Conservation (phyloP, 1,140 invertebrate genomes). For the Drosophila micromelanica region DNA sequence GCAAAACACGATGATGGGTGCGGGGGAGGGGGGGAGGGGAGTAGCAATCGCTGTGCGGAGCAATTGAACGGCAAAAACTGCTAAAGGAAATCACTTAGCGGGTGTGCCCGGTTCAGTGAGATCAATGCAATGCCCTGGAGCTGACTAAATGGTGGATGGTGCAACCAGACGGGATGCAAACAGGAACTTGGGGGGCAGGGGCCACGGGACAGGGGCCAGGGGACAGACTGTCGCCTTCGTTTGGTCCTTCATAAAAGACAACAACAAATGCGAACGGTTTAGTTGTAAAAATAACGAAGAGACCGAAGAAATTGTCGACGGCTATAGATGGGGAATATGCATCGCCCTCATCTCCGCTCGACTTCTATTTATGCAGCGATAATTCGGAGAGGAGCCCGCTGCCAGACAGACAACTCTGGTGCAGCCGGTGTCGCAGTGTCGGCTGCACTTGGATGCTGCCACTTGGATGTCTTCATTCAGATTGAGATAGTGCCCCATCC, state of each 20-base stretch:
- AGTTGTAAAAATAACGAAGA: conserved; percentile 56
- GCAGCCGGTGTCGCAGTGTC: conserved; percentile 29
- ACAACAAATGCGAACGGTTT: conserved; percentile 22
- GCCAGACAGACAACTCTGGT: conserved; percentile 23
- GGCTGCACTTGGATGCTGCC: conserved; percentile 16
- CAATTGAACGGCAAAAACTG: background rate
- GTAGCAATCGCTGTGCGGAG: background rate
- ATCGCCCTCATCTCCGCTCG: conserved; percentile 29
- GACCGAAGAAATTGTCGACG: conserved; percentile 7
- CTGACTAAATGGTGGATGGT: conserved; percentile 23
- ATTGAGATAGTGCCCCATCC: conserved; percentile 1
- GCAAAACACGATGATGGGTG: conserved; percentile 44
- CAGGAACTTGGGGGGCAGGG: background rate
- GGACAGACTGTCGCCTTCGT: conserved; percentile 20
- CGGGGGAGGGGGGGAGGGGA: background rate
- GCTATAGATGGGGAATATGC: background rate
- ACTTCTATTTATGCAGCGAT: conserved; percentile 76
- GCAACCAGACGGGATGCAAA: conserved; percentile 5
- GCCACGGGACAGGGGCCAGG: background rate
- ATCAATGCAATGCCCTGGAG: conserved; percentile 35
- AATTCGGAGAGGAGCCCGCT: conserved; percentile 57
- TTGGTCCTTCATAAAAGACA: conserved; percentile 27
- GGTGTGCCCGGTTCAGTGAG: conserved; percentile 41
- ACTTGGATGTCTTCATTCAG: conserved; percentile 64
- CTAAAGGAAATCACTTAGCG: conserved; percentile 62